Base-by-base conservation (phyloP, 1,140 invertebrate genomes). In the Leptinotarsa texana region DNA sequence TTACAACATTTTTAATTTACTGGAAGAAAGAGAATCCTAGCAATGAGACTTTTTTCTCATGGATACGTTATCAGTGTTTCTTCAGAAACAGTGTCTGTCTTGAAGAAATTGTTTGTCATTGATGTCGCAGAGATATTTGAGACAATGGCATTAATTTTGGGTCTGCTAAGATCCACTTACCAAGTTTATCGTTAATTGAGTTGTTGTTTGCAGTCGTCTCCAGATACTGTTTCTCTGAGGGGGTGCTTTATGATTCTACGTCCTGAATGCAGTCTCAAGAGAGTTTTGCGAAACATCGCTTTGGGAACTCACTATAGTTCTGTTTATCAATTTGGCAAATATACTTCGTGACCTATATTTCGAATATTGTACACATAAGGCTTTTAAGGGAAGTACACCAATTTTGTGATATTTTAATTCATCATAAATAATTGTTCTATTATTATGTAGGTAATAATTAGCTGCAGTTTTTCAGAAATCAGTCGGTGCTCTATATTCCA, bases 151-250 rank as follows among this genome's bases (percentile, higher is more conserved):
- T 57, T 18, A 57, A 18, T 18, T 57, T 6, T 18, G 51, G 51
- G 51, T 18, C 15, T 15, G 15, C 51, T 57, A 18, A 18, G n/a
- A 57, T 57, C 51, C 51, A 57, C n/a, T 57, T 5, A 57, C 51
- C 51, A 57, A 57, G 51, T 57, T 57, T 18, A 13, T n/a, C 33
- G 13, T 57, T 57, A 57, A 57, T 57, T 57, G 51, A 57, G 51
- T 57, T 57, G 51, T 15, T 57, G 51, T 57, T 57, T 57, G 51
- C 13, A 57, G 51, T 57, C 51, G n/a, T 57, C 51, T 57, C 51
- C 4, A 57, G 51, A 57, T 57, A 57, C 51, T 57, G 51, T 57
- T n/a, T 18, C 51, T 57, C n/a, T 57, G 3, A 57, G n/a, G 13
- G 51, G n/a, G 51, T 57, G 51, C n/a, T n/a, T 13, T 18, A 57